Conservation (phyloP, 35 echinoderm and acorn worm species). For the Ptychodera flava region DNA sequence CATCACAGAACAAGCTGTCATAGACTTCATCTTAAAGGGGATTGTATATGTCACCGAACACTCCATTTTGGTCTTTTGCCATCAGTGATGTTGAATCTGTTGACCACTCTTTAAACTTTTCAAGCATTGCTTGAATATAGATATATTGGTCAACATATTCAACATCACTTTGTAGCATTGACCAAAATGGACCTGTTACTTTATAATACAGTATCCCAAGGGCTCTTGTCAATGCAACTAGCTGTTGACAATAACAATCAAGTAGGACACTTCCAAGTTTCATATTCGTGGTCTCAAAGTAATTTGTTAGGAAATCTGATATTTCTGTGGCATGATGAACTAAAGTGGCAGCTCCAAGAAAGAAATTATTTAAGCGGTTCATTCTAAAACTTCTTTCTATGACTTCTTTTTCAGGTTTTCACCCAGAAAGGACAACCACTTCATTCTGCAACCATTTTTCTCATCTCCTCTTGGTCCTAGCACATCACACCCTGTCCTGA, state of each 20-base stretch:
- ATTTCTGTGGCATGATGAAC: conserved; percentile 14
- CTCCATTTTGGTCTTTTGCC: not conserved
- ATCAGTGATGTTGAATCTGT: not conserved
- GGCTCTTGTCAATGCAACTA: too few species aligned
- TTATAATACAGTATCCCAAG: too few species aligned
- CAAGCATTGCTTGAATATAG: conserved; percentile 27
- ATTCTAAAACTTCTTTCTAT: conserved; percentile 20
- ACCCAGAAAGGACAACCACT: conserved; percentile 19
- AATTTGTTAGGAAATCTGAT: too few species aligned
- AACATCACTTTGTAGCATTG: too few species aligned
- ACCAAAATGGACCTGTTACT: too few species aligned
- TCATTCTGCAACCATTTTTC: conserved; percentile 30
- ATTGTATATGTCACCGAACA: not conserved
- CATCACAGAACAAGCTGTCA: not conserved
- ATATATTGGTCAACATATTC: conserved; percentile 34
- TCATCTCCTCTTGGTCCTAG: conserved; percentile 37
- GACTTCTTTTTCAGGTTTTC: conserved; percentile 8
- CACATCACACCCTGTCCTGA: conserved; percentile 43
- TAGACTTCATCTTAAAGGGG: not conserved
- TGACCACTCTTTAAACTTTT: conserved; percentile 6
- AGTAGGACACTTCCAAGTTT: too few species aligned
- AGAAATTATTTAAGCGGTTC: conserved; percentile 45
- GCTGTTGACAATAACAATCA: too few species aligned
- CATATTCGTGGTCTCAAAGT: too few species aligned
- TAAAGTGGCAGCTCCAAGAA: conserved; percentile 26